phyloP scores from a whole-genome alignment of 2,888 invertebrate genomes.

The Anoncus sp. region DNA sequence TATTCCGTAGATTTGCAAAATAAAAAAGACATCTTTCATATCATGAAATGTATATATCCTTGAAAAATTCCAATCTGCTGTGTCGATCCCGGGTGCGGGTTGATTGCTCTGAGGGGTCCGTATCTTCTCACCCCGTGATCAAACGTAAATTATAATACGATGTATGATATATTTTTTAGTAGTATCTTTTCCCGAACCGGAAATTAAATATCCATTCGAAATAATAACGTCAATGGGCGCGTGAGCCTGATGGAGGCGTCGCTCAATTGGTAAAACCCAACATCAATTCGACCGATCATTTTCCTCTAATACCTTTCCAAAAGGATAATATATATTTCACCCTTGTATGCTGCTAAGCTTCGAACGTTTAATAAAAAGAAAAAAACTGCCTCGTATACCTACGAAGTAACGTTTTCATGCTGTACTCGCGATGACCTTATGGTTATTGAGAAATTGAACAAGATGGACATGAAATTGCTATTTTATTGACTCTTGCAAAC shows the following conservation, averaged over 20 bases:
- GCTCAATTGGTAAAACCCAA: constrained; percentile 8
- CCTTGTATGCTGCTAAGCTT: constrained; percentile 1
- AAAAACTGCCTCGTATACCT: not conserved
- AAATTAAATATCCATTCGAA: constrained; percentile 75
- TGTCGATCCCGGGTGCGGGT: constrained; percentile 5
- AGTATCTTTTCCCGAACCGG: constrained; percentile 73
- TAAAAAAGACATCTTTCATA: not conserved
- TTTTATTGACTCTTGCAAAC: constrained; percentile 37
- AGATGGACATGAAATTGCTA: constrained; percentile 14
- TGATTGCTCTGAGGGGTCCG: constrained; percentile 5
- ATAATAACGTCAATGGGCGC: constrained; percentile 68
- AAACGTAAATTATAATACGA: constrained; percentile 14
- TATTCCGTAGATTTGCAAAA: too few species aligned
- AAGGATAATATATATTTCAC: constrained; percentile 16
- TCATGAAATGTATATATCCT: not conserved
- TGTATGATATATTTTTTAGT: constrained; percentile 10
- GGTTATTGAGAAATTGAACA: constrained; percentile 26
- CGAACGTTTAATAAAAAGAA: constrained; percentile 12
- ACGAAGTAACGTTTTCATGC: constrained; percentile 5
- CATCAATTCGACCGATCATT: constrained; percentile 35
- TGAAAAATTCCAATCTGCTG: constrained; percentile 20
- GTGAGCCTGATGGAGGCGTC: not conserved
- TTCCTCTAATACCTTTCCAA: constrained; percentile 24
- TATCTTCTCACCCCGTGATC: not conserved
- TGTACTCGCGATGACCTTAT: not conserved